Percentiles rank a stretch among this genome's conserved stretches.
These are phyloP conservation scores for Pterostichus niger DNA, from an alignment of 2,888 invertebrate genomes.

Conservation along the genomic window DNA sequence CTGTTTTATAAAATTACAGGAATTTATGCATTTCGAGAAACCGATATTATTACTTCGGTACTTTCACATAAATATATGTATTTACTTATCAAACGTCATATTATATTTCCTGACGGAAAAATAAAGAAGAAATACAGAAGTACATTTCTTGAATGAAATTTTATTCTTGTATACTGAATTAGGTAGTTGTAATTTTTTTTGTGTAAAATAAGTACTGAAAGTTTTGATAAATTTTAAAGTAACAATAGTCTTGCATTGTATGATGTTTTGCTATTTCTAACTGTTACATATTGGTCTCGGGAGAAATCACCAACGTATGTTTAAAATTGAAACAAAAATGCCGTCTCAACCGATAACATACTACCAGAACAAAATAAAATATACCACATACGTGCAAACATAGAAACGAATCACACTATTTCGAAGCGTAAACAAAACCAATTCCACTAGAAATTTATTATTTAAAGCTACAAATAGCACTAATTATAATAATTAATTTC, in stretches of 20 bases:
- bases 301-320: conserved; percentile 52
- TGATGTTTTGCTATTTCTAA: conserved; percentile 48
- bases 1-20: conserved; percentile 38
- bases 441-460: too few species aligned
- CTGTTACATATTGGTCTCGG: conserved; percentile 44
- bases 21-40: conserved; percentile 9
- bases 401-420: background rate
- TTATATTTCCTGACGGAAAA: too few species aligned
- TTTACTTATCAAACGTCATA: conserved; percentile 34
- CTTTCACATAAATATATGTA: conserved; percentile 14
- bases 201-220: conserved; percentile 43
- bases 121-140: background rate
- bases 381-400: conserved; percentile 6
- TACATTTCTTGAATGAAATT: conserved; percentile 12
- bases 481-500: too few species aligned
- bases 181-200: background rate
- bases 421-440: too few species aligned
- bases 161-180: background rate
- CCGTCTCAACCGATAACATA: conserved; percentile 52
- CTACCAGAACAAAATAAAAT: conserved; percentile 17
- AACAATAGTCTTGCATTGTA: conserved; percentile 42
- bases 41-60: background rate
- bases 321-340: conserved; percentile 55
- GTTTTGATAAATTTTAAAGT: conserved; percentile 50
- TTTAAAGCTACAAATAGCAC: too few species aligned